A percentile compares a stretch with the other conserved stretches of the same genome.
These are phyloP conservation scores for Hemitrygon akajei DNA, from an alignment of 2,797 vertebrate species.

Conservation along the genomic window DNA sequence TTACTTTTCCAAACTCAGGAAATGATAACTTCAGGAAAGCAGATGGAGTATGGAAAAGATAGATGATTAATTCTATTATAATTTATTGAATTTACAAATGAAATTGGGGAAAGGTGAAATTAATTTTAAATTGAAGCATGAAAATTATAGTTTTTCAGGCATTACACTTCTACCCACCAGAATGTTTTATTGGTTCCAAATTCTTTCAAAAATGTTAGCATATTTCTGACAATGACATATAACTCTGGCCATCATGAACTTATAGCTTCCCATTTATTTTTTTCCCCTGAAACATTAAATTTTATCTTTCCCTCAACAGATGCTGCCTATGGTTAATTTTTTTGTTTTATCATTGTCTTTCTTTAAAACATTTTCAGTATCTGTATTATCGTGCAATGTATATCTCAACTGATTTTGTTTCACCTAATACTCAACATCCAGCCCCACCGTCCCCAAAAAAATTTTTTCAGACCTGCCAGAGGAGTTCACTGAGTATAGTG, in stretches of 20 bases:
- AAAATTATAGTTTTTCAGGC: background rate
- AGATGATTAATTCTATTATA: background rate
- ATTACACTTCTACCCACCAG: background rate
- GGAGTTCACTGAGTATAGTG: constrained; percentile 94
- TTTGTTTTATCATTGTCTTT: background rate
- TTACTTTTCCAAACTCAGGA: background rate
- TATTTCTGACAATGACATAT: background rate
- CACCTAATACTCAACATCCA: background rate
- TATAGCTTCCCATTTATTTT: too few relatives aligned
- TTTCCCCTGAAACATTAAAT: background rate
- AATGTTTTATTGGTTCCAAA: background rate
- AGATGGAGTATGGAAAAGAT: background rate
- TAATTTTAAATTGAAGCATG: background rate
- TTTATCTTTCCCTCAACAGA: background rate
- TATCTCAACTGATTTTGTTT: background rate
- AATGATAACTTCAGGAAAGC: background rate
- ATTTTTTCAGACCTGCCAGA: constrained; percentile 82
- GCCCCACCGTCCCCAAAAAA: background rate
- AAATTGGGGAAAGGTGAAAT: background rate
- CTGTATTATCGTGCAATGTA: background rate
- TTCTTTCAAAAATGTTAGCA: background rate
- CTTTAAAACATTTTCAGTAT: background rate
- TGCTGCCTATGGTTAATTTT: background rate
- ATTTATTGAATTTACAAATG: background rate
- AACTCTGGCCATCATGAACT: background rate